Evolutionary conservation across 2,113 vertebrate genomes (phyloP).

Genomic region (Cynocephalus volans): DNA sequence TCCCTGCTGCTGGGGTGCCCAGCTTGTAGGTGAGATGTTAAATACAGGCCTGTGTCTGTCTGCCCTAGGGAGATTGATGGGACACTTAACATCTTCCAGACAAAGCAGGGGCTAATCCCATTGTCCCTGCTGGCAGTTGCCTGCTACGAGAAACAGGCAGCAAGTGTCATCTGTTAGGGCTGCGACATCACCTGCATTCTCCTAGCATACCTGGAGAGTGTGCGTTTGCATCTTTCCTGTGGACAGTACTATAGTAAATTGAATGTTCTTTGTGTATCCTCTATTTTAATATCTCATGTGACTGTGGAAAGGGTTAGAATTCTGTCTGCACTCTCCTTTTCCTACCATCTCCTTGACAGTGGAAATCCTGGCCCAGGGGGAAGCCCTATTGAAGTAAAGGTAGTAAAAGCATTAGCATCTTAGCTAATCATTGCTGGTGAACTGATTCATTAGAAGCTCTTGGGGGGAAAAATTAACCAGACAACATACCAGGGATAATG

Average conservation of each 20-base stretch:
- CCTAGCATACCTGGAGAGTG: fast-evolving
- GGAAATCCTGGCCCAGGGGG: not conserved
- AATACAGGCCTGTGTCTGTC: constrained; percentile 43
- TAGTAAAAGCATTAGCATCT: constrained; percentile 47
- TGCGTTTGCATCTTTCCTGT: not conserved
- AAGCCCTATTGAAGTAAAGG: not conserved
- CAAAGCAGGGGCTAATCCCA: not conserved
- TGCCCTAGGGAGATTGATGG: constrained; percentile 63
- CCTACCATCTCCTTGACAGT: not conserved
- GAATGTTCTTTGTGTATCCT: not conserved
- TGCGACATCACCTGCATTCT: not conserved
- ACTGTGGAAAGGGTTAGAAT: not conserved
- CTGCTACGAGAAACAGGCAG: not conserved
- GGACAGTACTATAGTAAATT: not conserved
- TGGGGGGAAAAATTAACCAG: constrained; percentile 56
- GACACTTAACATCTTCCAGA: constrained; percentile 52
- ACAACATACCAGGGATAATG: not conserved
- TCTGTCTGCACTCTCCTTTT: constrained; percentile 5
- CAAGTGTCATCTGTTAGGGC: not conserved
- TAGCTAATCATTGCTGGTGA: constrained; percentile 65
- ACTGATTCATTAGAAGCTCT: constrained; percentile 31
- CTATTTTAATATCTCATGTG: not conserved
- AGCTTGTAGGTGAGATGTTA: constrained; percentile 2
- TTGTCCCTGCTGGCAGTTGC: not conserved
- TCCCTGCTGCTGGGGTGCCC: not conserved